A percentile compares a stretch with the other conserved stretches of the same genome.
Evolutionary conservation across 1,140 invertebrate genomes (phyloP).

Genomic region (Polyergus mexicanus): DNA sequence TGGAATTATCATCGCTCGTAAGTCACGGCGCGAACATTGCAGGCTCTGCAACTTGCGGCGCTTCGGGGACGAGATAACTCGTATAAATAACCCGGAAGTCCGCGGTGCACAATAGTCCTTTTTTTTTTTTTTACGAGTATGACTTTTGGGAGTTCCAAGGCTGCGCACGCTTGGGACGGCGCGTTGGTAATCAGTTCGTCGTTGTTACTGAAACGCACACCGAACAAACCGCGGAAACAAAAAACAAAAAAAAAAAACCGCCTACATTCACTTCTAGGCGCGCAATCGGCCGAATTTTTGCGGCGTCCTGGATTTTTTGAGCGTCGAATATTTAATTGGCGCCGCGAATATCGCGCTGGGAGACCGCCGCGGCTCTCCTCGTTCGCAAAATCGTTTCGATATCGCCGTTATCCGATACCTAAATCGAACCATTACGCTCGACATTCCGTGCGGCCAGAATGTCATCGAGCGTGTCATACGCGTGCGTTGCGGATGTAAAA

Average conservation of each 20-base stretch:
- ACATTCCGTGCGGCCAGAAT: constrained; percentile 25
- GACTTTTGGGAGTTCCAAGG: constrained; percentile 77
- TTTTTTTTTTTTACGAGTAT: constrained; percentile 73
- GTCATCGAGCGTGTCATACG: constrained; percentile 46
- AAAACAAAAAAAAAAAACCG: neutral
- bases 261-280: constrained; percentile 21
- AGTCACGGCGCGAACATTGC: constrained; percentile 71
- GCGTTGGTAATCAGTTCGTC: constrained; percentile 76
- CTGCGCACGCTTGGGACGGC: constrained; percentile 71
- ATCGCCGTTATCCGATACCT: constrained; percentile 50
- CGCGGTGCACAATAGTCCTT: constrained; percentile 75
- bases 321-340: constrained; percentile 52
- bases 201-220: constrained; percentile 70
- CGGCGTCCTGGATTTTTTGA: constrained; percentile 42
- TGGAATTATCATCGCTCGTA: constrained; percentile 76
- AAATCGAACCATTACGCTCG: constrained; percentile 53
- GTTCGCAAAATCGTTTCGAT: constrained; percentile 38
- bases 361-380: neutral
- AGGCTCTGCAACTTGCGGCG: constrained; percentile 58
- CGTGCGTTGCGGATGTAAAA: constrained; percentile 48
- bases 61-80: constrained; percentile 77
- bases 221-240: neutral
- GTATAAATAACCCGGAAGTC: constrained; percentile 78
- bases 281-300: constrained; percentile 43
- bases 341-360: neutral